A percentile compares a stretch with the other conserved stretches of the same genome.
phyloP scores from a whole-genome alignment of 2,888 invertebrate genomes.

The Sthenelais limicola region DNA sequence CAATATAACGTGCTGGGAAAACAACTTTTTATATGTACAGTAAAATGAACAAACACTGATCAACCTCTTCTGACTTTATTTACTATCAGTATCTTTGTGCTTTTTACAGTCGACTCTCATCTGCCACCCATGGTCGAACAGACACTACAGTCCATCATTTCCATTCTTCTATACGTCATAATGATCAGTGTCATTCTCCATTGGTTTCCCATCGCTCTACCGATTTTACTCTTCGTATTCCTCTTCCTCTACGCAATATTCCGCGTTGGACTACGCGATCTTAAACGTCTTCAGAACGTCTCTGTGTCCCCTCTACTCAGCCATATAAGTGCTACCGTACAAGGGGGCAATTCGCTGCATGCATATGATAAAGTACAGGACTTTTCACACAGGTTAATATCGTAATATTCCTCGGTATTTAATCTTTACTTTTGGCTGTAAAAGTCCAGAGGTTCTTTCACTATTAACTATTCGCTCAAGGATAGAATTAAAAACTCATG shows the following conservation, averaged over 20 bases:
- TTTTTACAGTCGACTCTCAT: conserved; percentile 44
- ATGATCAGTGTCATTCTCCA: conserved; percentile 90
- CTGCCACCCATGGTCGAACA: conserved; percentile 77
- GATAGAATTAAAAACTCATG: no score
- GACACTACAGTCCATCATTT: conserved; percentile 68
- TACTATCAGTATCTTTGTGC: no score
- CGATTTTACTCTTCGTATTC: conserved; percentile 70
- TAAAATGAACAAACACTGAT: no score
- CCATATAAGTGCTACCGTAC: conserved; percentile 76
- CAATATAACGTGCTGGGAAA: no score
- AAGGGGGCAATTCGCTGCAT: conserved; percentile 78
- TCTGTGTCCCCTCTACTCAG: conserved; percentile 77
- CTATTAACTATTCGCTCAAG: no score
- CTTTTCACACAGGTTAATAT: conserved; percentile 74
- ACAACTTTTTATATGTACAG: no score
- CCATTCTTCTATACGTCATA: conserved; percentile 77
- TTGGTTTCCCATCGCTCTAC: conserved; percentile 70
- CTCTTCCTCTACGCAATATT: conserved; percentile 70
- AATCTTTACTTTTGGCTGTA: no score
- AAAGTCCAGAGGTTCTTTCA: no score
- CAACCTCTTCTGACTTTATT: no score
- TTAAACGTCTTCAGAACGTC: conserved; percentile 74
- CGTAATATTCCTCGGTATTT: no score
- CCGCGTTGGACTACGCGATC: conserved; percentile 69
- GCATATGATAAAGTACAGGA: conserved; percentile 77